Conservation (phyloP, 2,888 invertebrate genomes). For the Thecophora atra region DNA sequence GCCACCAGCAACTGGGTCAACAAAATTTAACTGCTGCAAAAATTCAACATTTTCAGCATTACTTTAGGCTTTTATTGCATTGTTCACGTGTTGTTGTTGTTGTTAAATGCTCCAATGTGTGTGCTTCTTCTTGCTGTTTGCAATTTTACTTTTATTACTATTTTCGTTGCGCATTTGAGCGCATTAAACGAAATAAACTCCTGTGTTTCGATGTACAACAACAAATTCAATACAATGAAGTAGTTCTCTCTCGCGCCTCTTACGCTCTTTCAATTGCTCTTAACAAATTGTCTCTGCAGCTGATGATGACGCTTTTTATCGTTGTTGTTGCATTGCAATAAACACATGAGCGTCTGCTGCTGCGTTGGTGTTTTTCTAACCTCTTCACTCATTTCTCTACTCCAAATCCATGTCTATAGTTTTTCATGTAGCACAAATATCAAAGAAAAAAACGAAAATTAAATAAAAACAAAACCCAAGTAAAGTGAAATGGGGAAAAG, state of each 20-base stretch:
- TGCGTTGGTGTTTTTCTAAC: constrained; percentile 13
- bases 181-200: constrained; percentile 24
- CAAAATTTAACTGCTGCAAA: constrained; percentile 41
- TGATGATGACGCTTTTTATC: too few relatives aligned
- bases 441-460: constrained; percentile 2
- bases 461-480: neutral
- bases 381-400: neutral
- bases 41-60: constrained; percentile 35
- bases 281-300: too few relatives aligned
- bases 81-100: neutral
- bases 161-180: constrained; percentile 15
- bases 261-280: too few relatives aligned
- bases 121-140: neutral
- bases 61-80: constrained; percentile 6
- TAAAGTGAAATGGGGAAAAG: too few relatives aligned
- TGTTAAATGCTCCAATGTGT: constrained; percentile 10
- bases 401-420: constrained; percentile 28
- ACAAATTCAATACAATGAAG: constrained; percentile 31
- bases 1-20: constrained; percentile 39
- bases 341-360: constrained; percentile 4
- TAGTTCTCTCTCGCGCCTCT: neutral
- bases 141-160: neutral
- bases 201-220: constrained; percentile 10
- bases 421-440: neutral
- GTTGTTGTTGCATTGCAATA: neutral